Conservation (phyloP, 2,888 invertebrate genomes). For the Amaurobius ferox region DNA sequence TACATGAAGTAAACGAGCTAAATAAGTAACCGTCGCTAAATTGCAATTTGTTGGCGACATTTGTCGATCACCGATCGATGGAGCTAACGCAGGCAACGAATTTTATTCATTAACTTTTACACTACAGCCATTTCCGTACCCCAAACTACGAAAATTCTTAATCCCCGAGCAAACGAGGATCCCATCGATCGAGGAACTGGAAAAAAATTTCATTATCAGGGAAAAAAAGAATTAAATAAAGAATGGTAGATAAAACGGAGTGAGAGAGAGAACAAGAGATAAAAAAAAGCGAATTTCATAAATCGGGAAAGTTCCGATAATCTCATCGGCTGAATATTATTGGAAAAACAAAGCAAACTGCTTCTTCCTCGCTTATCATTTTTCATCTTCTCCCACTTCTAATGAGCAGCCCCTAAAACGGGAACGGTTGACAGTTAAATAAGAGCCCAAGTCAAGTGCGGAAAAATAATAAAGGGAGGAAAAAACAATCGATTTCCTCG, state of each 20-base stretch:
- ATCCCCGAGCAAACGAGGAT: conserved; percentile 65
- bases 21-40: conserved; percentile 46
- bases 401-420: conserved; percentile 49
- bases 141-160: conserved; percentile 68
- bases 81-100: conserved; percentile 26
- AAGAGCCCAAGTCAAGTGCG: conserved; percentile 53
- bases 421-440: conserved; percentile 68
- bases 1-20: no score
- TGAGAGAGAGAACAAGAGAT: background rate
- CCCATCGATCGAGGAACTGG: conserved; percentile 44
- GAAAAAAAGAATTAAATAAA: conserved; percentile 62
- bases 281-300: conserved; percentile 51
- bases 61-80: conserved; percentile 16
- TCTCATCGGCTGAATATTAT: conserved; percentile 69
- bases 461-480: conserved; percentile 42
- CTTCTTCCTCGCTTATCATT: conserved; percentile 64
- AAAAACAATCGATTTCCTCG: conserved; percentile 60
- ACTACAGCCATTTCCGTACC: conserved; percentile 50
- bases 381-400: conserved; percentile 62
- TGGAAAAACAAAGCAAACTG: conserved; percentile 68
- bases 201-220: conserved; percentile 69
- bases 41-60: conserved; percentile 21
- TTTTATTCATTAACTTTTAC: conserved; percentile 66
- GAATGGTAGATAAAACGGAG: conserved; percentile 33
- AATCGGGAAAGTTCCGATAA: conserved; percentile 70